Evolutionary conservation across 1,140 invertebrate genomes (phyloP), one percentile per base, ranked within the genome.

Genomic region (Holotrichia oblita): DNA sequence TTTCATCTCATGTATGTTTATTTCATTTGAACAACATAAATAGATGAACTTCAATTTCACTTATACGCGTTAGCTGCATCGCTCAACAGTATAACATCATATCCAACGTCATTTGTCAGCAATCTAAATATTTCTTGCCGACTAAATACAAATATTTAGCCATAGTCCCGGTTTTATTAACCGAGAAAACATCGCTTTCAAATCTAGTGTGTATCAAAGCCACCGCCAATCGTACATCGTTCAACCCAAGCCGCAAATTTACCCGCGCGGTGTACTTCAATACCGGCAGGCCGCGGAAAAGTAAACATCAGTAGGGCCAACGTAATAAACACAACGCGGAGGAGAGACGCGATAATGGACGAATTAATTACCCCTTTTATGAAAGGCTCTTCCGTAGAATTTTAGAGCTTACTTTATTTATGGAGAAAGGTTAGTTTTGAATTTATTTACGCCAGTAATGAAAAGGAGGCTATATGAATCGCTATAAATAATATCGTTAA

Each of bases 301-400:
- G 44, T 48, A 48, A 48, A 48, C 44, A 48, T 48, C 44, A 48
- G 44, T 48, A 48, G 10, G 10, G 44, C 44, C 44, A 48, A 48
- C 44, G 44, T 48, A 48, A 48, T 48, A 48, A 48, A 48, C 44
- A 48, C 44, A 48, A 48, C 44, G 44, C 10, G 44, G 10, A 14
- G 44, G 10, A 48, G 44, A 48, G n/a, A 17, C 10, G 44, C 44
- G 44, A 14, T 48, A 48, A 48, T 48, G 44, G 44, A 48, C 44
- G 44, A 48, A 48, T 48, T 48, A 48, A 48, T 48, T 48, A 48
- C 44, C 44, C n/a, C 44, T 48, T 17, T 48, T 14, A 10, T 17
- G 44, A 34, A 34, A 10, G 44, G 44, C 10, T 48, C n/a, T 48
- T 48, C 44, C 44, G 10, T 17, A 48, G 10, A 17, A 14, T 48